Base-by-base conservation (phyloP, 2,113 vertebrate species). In the Pardalotus punctatus region DNA sequence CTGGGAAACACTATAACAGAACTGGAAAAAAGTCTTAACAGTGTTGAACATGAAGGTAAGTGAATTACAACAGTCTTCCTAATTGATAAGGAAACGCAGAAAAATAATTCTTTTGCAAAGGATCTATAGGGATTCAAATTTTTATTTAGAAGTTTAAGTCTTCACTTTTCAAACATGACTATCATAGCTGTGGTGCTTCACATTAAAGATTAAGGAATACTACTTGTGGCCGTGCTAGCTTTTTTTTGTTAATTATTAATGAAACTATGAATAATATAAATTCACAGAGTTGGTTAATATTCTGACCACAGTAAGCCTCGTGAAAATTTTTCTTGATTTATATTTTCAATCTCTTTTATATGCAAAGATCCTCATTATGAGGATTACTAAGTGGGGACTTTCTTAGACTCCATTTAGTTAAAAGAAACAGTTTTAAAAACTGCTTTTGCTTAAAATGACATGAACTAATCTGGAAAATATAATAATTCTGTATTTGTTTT, bases 31-130 rank as follows among this genome's bases (percentile, higher is more conserved):
- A 96, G 84, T 64, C 92, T 98, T 76, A 79, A 54, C 35, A 92
- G 25, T 74, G 36, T 86, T 93, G 95, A 97, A 48, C 87, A 96
- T 84, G 97, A 98, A 98, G 97, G 98, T 98, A 97, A 94, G 76
- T 70, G 38, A 87, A 71, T 90, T 60, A 47, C 51, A 89, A 33
- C 20, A 29, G 5, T 58, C 27, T 74, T 77, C 17, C 33, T 57
- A 84, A 72, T 36, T 54, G 24, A 29, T 83, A 64, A 14, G 14
- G 24, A 91, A 91, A 60, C 6, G 13, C 2, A 42, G 42, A 36
- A 73, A 64, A 62, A 43, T 22, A 38, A 50, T 73, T 64, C 0
- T 43, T 92, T 67, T 33, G 48, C 33, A 33, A 88, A 62, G 14
- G 2, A 17, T 11, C 23, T 92, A 47, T 7, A 35, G 23, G 27